A percentile compares a stretch with the other conserved stretches of the same genome.
phyloP scores from a whole-genome alignment of 2,888 invertebrate genomes.

The Cantharis rustica region DNA sequence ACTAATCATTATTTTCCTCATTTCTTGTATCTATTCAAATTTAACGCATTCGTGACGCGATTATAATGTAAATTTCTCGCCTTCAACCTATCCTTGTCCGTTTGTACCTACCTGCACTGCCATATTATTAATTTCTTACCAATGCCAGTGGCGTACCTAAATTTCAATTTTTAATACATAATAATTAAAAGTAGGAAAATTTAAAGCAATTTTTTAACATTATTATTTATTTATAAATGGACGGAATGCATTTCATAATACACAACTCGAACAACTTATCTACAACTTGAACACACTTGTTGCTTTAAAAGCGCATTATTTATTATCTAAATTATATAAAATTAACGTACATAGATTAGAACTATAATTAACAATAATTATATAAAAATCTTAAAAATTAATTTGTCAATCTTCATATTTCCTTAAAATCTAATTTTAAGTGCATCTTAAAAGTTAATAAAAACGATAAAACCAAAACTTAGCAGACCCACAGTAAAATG shows the following conservation, averaged over 20 bases:
- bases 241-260: background rate
- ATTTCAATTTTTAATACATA: background rate
- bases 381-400: background rate
- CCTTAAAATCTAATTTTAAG: background rate
- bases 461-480: background rate
- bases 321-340: background rate
- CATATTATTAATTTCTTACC: background rate
- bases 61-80: background rate
- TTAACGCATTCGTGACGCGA: background rate
- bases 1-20: background rate
- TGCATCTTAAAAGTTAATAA: background rate
- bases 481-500: background rate
- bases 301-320: background rate
- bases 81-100: background rate
- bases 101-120: background rate
- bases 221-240: background rate
- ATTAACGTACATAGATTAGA: background rate
- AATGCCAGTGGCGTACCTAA: background rate
- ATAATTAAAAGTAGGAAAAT: background rate
- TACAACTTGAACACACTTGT: background rate
- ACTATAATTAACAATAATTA: background rate
- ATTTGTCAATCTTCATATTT: background rate
- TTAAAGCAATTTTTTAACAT: background rate
- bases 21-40: background rate
- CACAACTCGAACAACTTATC: background rate